Evolutionary conservation across 2,797 vertebrate species (phyloP), one percentile per base, ranked within the genome.

Genomic region (Apogon talboti): DNA sequence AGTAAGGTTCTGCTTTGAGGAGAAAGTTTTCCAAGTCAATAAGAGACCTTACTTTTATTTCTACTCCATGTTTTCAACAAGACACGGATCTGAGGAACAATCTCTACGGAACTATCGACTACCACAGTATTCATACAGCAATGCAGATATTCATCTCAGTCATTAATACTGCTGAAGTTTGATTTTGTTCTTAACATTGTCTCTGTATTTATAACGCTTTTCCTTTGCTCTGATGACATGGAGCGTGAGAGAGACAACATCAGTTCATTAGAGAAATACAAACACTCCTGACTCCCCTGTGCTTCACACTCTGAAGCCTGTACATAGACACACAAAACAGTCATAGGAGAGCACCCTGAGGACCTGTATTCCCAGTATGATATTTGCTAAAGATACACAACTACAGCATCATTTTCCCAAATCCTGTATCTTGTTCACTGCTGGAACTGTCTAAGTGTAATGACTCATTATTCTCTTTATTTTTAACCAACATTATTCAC

Each of bases 201-300:
- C 14, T 19, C 40, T 57, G 33, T 35, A 10, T 35, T 35, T 10
- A 35, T 10, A 35, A 10, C 33, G 10, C 7, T 10, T 48, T 44
- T 56, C 57, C 18, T 41, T 52, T 44, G 40, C 50, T 65, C 45
- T 49, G 51, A 64, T 75, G 81, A 75, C 57, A 65, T 37, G 53
- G 43, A 65, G 51, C 15, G 1, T 64, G 69, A 69, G 54, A 73
- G 74, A 73, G 70, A 83, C 37, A 64, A 58, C 66, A 70, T 84
- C 79, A 81, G 79, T 87, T 91, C 78, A 87, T 89, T 87, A 83
- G 76, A 78, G 61, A 66, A 78, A 83, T 49, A 87, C 79, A 91
- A 90, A 91, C 85, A 87, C 43, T 57, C 40, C 63, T 57, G 49
- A 24, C 62, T 81, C 85, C 87, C 85, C 53, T 38, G 64, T 77